Evolutionary conservation across 2,113 vertebrate species (phyloP), one percentile per base, ranked within the genome.

Genomic region (Callaeas wilsoni): DNA sequence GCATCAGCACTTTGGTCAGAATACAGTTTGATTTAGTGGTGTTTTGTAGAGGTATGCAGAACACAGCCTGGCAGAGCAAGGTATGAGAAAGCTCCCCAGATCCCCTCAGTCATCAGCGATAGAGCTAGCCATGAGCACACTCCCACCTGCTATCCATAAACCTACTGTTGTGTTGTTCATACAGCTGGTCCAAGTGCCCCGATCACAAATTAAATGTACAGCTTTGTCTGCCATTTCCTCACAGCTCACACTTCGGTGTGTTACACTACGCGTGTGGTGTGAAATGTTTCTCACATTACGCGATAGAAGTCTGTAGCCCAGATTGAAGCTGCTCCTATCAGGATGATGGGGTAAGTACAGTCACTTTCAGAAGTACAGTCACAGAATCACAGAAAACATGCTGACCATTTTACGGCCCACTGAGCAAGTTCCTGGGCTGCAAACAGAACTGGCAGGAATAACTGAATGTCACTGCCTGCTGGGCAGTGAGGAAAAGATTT

Each of bases 201-300:
- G 21, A 19, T 22, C 33, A 80, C 13, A 68, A 59, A 23, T 39
- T 60, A 79, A 39, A 50, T 44, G 64, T 79, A 23, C n/a, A 64
- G 44, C 16, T 73, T 33, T 68, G 7, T 13, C 37, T 86, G 41
- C n/a, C 29, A 7, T 79, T 90, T 92, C 23, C 33, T 67, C 41
- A 27, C 6, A 39, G 39, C 4, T 56, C 59, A 53, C 37, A 35
- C 7, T 25, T 23, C 0, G 0, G 32, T 55, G 25, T 44, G 19
- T 22, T 19, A 29, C 27, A 18, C n/a, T 19, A 12, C 0, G 1
- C 0, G 0, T 12, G 32, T 17, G 32, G 6, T n/a, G 20, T 55
- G 74, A 80, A 76, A 65, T 10, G 2, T 25, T 79, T 64, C 41
- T 69, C 37, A 52, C n/a, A 49, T 56, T 53, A 47, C 16, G 30